Percentiles rank a stretch among this genome's conserved stretches.
Evolutionary conservation across 1,140 invertebrate species (phyloP).

Genomic region (Chionoecetes opilio): DNA sequence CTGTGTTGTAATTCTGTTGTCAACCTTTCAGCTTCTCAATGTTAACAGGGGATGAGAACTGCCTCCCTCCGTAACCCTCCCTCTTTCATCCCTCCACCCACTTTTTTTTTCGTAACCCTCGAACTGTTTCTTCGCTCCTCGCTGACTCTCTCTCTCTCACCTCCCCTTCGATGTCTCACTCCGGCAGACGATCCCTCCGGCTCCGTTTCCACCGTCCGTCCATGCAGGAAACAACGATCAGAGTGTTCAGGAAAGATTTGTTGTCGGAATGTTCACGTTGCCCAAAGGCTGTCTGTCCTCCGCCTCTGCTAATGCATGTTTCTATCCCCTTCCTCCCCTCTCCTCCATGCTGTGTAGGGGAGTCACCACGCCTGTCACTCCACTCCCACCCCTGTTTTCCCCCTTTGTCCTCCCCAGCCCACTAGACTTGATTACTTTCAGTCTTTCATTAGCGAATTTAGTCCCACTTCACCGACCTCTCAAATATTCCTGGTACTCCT

Average conservation of each 20-base stretch:
- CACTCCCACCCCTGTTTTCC: not conserved
- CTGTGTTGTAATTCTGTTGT: conserved; percentile 13
- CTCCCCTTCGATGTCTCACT: conserved; percentile 41
- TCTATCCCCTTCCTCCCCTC: not conserved
- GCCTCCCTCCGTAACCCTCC: not conserved
- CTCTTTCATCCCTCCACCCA: not conserved
- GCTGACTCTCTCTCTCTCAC: conserved; percentile 44
- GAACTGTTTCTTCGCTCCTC: conserved; percentile 21
- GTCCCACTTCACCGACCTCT: too few relatives aligned
- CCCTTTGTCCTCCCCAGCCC: not conserved
- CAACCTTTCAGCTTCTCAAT: conserved; percentile 15
- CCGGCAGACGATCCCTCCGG: conserved; percentile 73
- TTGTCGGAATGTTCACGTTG: conserved; percentile 40
- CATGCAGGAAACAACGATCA: conserved; percentile 72
- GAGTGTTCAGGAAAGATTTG: conserved; percentile 74
- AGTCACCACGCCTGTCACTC: not conserved
- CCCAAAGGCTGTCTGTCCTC: not conserved
- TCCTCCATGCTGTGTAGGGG: not conserved
- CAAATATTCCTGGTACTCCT: too few relatives aligned
- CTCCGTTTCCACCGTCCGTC: conserved; percentile 73
- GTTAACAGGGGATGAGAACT: not conserved
- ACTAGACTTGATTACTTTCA: too few relatives aligned
- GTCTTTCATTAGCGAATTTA: too few relatives aligned
- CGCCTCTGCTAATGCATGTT: conserved; percentile 34
- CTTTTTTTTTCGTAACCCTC: not conserved